These are phyloP conservation scores for Leptarthrus brevirostris DNA, from an alignment of 2,888 invertebrate genomes.

Conservation along the genomic window DNA sequence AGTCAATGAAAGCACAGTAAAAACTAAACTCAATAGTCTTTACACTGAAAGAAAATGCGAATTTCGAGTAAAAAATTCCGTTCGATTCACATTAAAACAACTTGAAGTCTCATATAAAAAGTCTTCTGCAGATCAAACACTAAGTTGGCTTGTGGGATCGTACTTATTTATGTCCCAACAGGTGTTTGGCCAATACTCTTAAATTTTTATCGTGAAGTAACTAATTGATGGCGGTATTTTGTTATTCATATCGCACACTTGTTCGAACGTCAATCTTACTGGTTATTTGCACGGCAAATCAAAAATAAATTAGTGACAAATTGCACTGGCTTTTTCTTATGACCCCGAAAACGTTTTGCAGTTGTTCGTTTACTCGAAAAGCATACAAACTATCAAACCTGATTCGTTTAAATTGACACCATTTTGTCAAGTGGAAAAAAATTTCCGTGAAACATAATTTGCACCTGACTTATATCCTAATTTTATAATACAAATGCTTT, in stretches of 20 bases:
- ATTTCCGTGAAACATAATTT: neutral
- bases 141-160: too few relatives aligned
- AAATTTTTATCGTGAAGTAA: conserved; percentile 15
- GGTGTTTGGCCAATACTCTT: conserved; percentile 1
- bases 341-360: conserved; percentile 22
- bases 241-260: conserved; percentile 17
- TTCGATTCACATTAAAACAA: too few relatives aligned
- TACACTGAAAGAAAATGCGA: too few relatives aligned
- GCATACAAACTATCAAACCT: neutral
- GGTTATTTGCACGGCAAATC: conserved; percentile 26
- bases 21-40: too few relatives aligned
- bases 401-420: too few relatives aligned
- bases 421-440: conserved; percentile 17
- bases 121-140: too few relatives aligned
- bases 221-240: conserved; percentile 9
- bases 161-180: conserved; percentile 26
- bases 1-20: too few relatives aligned
- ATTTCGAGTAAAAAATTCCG: too few relatives aligned
- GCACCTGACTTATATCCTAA: conserved; percentile 15
- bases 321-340: neutral
- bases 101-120: too few relatives aligned
- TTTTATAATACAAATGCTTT: neutral
- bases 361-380: conserved; percentile 11
- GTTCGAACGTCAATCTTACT: conserved; percentile 23
- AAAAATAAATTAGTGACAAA: conserved; percentile 7